These are phyloP conservation scores for Melanchra persicariae DNA, from an alignment of 2,888 invertebrate species.

Conservation along the genomic window DNA sequence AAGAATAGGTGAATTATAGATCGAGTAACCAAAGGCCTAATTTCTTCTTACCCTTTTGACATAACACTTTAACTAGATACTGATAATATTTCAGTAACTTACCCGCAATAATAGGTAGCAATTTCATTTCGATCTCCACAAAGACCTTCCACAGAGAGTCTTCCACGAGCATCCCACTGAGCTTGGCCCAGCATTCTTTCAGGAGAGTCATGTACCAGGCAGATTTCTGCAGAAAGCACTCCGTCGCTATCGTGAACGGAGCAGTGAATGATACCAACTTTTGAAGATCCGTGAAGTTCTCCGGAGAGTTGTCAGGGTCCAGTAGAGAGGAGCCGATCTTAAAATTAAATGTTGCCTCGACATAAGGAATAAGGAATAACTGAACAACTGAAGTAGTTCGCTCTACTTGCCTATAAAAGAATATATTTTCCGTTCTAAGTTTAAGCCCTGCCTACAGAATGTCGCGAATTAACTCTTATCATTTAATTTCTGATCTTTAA, in stretches of 20 bases:
- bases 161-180: slow-evolving; percentile 71
- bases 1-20: too few species aligned
- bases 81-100: slow-evolving; percentile 7
- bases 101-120: slow-evolving; percentile 86
- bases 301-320: slow-evolving; percentile 84
- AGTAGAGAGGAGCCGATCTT: slow-evolving; percentile 85
- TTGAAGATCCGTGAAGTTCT: slow-evolving; percentile 80
- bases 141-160: slow-evolving; percentile 83
- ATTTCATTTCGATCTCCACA: slow-evolving; percentile 84
- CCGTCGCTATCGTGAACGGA: slow-evolving; percentile 77
- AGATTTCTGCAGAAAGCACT: slow-evolving; percentile 76
- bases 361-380: not conserved
- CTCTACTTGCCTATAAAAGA: too few species aligned
- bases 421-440: too few species aligned
- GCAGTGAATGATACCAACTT: slow-evolving; percentile 73
- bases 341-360: not conserved
- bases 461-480: too few species aligned
- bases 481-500: too few species aligned
- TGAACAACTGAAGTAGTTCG: too few species aligned
- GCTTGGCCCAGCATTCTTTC: slow-evolving; percentile 69
- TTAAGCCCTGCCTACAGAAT: too few species aligned
- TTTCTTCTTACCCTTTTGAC: too few species aligned
- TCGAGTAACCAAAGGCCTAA: too few species aligned
- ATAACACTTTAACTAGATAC: not conserved
- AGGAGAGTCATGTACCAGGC: slow-evolving; percentile 79